Conservation (phyloP, 2,888 invertebrate genomes). For the Physocephala rufipes region DNA sequence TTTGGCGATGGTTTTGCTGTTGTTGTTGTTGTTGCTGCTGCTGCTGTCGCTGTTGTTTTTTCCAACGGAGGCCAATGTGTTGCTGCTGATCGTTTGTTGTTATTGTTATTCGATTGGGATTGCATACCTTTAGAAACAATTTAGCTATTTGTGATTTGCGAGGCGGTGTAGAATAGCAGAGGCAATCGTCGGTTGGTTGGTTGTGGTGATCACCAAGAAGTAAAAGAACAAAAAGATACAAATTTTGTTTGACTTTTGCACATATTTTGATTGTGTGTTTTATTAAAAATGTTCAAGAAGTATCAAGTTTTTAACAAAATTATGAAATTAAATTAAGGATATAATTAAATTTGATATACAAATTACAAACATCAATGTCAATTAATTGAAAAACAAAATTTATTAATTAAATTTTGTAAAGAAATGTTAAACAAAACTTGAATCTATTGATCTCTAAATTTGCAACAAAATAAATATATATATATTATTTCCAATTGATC, state of each 20-base stretch:
- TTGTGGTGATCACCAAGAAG: slow-evolving; percentile 40
- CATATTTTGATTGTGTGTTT: not conserved
- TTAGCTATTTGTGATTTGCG: slow-evolving; percentile 54
- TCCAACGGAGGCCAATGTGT: slow-evolving; percentile 45
- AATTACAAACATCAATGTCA: not conserved
- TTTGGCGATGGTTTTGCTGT: slow-evolving; percentile 48
- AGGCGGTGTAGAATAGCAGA: slow-evolving; percentile 24
- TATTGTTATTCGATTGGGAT: slow-evolving; percentile 65
- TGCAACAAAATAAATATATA: not conserved
- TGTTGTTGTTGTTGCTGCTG: slow-evolving; percentile 49
- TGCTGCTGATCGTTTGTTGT: slow-evolving; percentile 59
- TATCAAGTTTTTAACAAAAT: not conserved
- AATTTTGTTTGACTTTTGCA: slow-evolving; percentile 38
- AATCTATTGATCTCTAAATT: not conserved
- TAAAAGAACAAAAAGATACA: slow-evolving; percentile 44
- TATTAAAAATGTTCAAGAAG: not conserved
- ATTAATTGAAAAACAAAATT: no score
- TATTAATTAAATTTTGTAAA: not conserved
- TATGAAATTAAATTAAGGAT: not conserved
- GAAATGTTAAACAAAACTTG: not conserved
- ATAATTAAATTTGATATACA: not conserved
- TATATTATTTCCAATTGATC: no score
- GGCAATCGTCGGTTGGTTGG: slow-evolving; percentile 41
- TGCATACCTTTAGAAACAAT: slow-evolving; percentile 66
- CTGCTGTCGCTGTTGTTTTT: slow-evolving; percentile 42